Base-by-base conservation (phyloP, 2,113 vertebrate genomes). In the Marmota monax region DNA sequence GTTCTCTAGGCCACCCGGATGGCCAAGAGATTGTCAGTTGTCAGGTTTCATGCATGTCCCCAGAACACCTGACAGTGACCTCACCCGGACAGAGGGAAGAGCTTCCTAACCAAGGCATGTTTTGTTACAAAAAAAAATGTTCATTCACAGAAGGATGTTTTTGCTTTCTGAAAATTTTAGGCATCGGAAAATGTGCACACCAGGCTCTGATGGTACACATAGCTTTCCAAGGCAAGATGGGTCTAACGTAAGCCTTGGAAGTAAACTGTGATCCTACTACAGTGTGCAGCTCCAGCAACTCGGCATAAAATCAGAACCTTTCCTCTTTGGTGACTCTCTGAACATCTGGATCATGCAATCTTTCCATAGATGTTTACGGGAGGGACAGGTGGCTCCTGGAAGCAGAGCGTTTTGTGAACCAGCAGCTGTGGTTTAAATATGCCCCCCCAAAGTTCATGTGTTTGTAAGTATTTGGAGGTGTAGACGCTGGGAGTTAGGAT, bases 11-110 rank as follows among this genome's bases (percentile, higher is more conserved):
- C 7, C 0, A 1, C 27, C 12, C 11, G 22, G 25, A 1, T 4
- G 0, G 14, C 20, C 34, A 17, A 0, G 8, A 11, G 6, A 4
- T 18, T 7, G 13, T 17, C 27, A n/a, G 9, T n/a, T n/a, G 5
- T 20, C 1, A 10, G 58, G 77, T 67, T 87, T 27, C 58, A 42
- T 23, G 7, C 42, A 7, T 34, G 32, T 69, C 48, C 53, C 67
- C 48, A 45, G 22, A 16, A 3, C 42, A 42, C 42, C 20, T 65
- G 67, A 94, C 7, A 17, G n/a, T 37, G 63, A 79, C 77, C 13
- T 42, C 80, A 45, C 16, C 9, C 22, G 56, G 53, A 88, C 18
- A 63, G 77, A 67, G 5, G n/a, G 48, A 67, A 65, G 79, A 89
- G 27, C 74, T 93, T 93, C 69, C 32, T 58, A 61, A 67, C 13